A percentile compares a stretch with the other conserved stretches of the same genome.
Conservation (phyloP, 1,140 invertebrate genomes). For the Adoxophyes honmai region DNA sequence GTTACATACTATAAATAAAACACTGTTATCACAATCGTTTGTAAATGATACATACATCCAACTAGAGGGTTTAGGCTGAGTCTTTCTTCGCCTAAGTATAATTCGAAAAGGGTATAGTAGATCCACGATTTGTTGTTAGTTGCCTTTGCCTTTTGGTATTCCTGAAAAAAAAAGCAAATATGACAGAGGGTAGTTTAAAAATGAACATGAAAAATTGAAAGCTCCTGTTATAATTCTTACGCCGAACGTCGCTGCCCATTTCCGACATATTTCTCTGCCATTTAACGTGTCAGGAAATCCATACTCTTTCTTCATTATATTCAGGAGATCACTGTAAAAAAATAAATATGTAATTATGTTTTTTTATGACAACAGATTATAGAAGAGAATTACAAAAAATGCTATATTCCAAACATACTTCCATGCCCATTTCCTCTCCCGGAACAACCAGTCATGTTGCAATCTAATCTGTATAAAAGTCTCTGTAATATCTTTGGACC, state of each 20-base stretch:
- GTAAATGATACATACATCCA: slow-evolving; percentile 42
- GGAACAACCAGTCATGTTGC: slow-evolving; percentile 65
- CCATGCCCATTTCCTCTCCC: slow-evolving; percentile 64
- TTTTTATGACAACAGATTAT: slow-evolving; percentile 10
- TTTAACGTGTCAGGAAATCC: slow-evolving; percentile 56
- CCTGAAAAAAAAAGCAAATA: slow-evolving; percentile 33
- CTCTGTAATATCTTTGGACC: slow-evolving; percentile 66
- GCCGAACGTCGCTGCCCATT: slow-evolving; percentile 58
- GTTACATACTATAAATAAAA: too few species aligned
- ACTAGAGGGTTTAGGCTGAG: slow-evolving; percentile 44
- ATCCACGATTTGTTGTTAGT: slow-evolving; percentile 64
- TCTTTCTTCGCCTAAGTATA: slow-evolving; percentile 59
- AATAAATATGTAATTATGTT: background rate
- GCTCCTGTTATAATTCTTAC: too few species aligned
- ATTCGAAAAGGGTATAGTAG: slow-evolving; percentile 58
- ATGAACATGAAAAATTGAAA: too few species aligned
- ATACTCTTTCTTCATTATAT: slow-evolving; percentile 60
- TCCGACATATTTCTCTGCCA: slow-evolving; percentile 52
- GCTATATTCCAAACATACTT: slow-evolving; percentile 47
- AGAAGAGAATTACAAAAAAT: slow-evolving; percentile 7
- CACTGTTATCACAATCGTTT: background rate
- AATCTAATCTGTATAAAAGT: slow-evolving; percentile 65
- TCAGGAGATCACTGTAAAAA: slow-evolving; percentile 40
- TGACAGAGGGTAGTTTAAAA: too few species aligned
- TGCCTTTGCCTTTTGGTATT: slow-evolving; percentile 65